Conservation (phyloP, 2,797 vertebrate species). For the Synaphobranchus kaupii region DNA sequence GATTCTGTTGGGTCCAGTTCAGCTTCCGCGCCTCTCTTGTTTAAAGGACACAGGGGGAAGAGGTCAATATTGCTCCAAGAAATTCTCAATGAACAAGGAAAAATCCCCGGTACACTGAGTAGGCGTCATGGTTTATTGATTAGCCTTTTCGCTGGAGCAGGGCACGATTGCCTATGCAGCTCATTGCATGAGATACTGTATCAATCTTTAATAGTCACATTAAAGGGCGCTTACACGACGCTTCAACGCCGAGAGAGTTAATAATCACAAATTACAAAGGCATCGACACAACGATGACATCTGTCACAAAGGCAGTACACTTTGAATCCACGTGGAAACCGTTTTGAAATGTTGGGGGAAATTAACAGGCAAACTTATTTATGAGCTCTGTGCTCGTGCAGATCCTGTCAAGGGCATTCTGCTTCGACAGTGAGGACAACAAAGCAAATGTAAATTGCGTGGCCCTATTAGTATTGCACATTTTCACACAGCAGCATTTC, state of each 20-base stretch:
- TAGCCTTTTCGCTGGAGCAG: background rate
- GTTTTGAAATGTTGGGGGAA: background rate
- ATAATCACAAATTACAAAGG: background rate
- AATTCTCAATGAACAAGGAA: background rate
- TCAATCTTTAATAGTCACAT: background rate
- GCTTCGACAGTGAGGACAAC: background rate
- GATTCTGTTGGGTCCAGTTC: background rate
- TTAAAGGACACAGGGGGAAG: background rate
- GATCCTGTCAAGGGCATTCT: background rate
- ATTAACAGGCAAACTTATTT: background rate
- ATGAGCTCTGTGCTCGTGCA: background rate
- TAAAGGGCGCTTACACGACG: background rate
- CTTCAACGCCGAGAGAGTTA: background rate
- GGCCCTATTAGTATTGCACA: constrained; percentile 11
- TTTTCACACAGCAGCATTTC: background rate
- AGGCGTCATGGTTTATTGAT: background rate
- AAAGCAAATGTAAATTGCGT: background rate
- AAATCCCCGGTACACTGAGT: background rate
- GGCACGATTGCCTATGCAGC: background rate
- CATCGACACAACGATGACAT: background rate
- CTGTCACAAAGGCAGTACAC: background rate
- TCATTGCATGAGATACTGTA: background rate
- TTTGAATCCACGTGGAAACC: background rate
- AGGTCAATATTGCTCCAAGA: background rate
- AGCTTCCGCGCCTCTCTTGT: background rate